phyloP scores from a whole-genome alignment of 2,113 vertebrate genomes.

The Silurus meridionalis region DNA sequence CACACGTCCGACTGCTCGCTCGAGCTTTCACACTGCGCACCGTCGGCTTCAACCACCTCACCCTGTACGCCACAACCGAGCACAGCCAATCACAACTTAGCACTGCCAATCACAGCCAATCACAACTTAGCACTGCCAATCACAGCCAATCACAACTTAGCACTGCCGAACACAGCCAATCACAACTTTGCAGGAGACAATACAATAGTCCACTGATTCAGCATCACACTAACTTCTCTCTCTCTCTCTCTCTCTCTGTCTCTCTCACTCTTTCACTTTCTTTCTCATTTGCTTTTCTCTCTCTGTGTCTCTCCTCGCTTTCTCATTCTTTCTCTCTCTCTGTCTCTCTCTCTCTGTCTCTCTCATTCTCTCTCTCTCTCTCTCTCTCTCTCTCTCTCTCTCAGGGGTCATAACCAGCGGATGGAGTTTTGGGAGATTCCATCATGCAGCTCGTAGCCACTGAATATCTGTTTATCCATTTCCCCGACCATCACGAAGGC shows the following conservation, averaged over 20 bases:
- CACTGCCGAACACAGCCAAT: no score
- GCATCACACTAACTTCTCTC: neutral
- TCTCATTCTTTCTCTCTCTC: neutral
- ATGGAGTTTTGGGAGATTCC: conserved; percentile 99
- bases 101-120: no score
- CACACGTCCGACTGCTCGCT: conserved; percentile 91
- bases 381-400: neutral
- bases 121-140: no score
- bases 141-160: no score
- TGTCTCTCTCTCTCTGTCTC: neutral
- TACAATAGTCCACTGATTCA: neutral
- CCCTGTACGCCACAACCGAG: conserved; percentile 80
- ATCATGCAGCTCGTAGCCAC: conserved; percentile 99
- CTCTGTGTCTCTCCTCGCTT: neutral
- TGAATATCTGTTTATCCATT: conserved; percentile 98
- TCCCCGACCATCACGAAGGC: conserved; percentile 97
- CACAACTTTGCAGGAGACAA: neutral
- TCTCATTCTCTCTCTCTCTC: neutral
- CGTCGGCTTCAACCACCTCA: conserved; percentile 98
- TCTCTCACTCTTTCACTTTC: neutral
- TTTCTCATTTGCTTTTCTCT: neutral
- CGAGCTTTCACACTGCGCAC: conserved; percentile 95
- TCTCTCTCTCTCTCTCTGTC: neutral
- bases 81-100: no score
- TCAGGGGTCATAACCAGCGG: conserved; percentile 97